A percentile compares a stretch with the other conserved stretches of the same genome.
These are phyloP conservation scores for Amphiprion percula DNA, from an alignment of 2,113 vertebrate species.

Conservation along the genomic window DNA sequence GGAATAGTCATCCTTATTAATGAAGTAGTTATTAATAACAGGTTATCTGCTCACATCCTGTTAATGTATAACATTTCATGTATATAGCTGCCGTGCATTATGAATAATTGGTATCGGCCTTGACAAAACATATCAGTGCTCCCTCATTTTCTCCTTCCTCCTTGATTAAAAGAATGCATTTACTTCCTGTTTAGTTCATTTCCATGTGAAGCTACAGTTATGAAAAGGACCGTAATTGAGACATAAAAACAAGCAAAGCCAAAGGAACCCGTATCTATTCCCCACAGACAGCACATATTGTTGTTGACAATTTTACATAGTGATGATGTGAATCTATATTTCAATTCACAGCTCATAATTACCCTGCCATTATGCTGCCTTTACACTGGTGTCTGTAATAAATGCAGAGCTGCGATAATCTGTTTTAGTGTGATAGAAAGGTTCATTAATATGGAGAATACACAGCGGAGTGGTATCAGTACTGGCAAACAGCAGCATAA, in stretches of 20 bases:
- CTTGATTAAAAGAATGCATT: not conserved
- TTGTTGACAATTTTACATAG: constrained; percentile 64
- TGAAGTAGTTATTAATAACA: too few relatives aligned
- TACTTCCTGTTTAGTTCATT: constrained; percentile 32
- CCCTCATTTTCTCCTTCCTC: too few relatives aligned
- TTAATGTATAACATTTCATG: too few relatives aligned
- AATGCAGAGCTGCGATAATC: constrained; percentile 68
- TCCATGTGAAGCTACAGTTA: constrained; percentile 9
- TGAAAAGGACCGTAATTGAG: constrained; percentile 47
- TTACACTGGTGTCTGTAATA: constrained; percentile 67
- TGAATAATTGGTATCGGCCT: too few relatives aligned
- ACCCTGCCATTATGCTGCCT: constrained; percentile 57
- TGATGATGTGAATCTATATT: constrained; percentile 67
- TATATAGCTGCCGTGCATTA: too few relatives aligned
- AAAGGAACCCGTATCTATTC: constrained; percentile 59
- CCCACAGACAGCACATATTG: constrained; percentile 58
- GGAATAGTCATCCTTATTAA: too few relatives aligned
- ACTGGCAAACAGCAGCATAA: constrained; percentile 33
- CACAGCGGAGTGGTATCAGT: constrained; percentile 41
- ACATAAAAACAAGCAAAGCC: constrained; percentile 43
- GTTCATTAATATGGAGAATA: constrained; percentile 72
- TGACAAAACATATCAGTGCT: too few relatives aligned
- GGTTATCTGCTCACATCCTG: too few relatives aligned
- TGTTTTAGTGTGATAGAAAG: constrained; percentile 71
- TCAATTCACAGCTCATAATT: constrained; percentile 77